Evolutionary conservation across 1,140 invertebrate species (phyloP), one percentile per base, ranked within the genome.

Genomic region (Sycophaga agraensis): DNA sequence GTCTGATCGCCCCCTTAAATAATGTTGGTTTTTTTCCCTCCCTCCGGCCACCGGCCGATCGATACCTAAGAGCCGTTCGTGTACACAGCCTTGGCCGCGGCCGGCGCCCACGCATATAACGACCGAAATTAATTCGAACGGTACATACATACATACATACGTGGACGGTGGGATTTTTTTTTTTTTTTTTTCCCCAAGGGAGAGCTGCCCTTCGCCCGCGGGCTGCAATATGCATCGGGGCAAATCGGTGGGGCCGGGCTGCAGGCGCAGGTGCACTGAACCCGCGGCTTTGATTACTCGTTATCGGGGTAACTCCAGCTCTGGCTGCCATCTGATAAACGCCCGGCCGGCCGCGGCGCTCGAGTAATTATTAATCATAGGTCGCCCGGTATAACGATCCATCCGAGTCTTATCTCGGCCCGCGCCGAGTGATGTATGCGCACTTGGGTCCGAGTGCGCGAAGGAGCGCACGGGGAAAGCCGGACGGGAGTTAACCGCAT

Each of bases 281-380:
- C 28, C 11, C 28, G 28, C 5, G 70, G 71, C 69, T 77, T 78
- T 76, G 76, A 78, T 78, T 77, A 77, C 73, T 77, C 73, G 73
- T 76, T 78, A 78, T 78, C 76, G 74, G 71, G 71, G 75, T 72
- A 77, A 74, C 71, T 75, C 74, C 68, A 73, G 66, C 74, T 11
- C 5, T 31, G 5, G 28, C 28, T 11, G 28, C 28, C 28, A 11
- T 11, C 28, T 4, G n/a, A n/a, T 31, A 4, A 70, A 75, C 72
- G 74, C 74, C 72, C 74, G 71, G 67, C 66, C 77, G 76, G 75
- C 76, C 77, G 79, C 78, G 77, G 53, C 22, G 65, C 66, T 67
- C 74, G 72, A 76, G 74, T 79, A 79, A 80, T 80, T 80, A 80
- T 78, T 80, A 79, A 80, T 80, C 77, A 80, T 79, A 79, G 75